A percentile compares a stretch with the other conserved stretches of the same genome.
Evolutionary conservation across 2,113 vertebrate genomes (phyloP).

Genomic region (Geothlypis trichas): DNA sequence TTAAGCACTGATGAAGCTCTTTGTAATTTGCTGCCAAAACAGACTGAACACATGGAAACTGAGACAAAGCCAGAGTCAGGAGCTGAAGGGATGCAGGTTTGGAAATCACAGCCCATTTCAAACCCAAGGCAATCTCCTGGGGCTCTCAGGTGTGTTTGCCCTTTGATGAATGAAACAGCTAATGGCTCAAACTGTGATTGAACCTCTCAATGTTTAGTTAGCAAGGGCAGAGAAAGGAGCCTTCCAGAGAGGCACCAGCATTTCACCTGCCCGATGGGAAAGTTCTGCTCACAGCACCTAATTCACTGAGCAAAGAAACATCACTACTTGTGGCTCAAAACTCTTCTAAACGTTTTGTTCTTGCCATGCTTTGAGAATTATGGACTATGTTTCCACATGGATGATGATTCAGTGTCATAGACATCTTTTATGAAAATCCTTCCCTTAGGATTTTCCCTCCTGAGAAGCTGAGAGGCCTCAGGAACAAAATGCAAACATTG

Average conservation of each 20-base stretch:
- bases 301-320: neutral
- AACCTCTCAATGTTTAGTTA: neutral
- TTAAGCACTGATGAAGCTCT: neutral
- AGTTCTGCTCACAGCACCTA: neutral
- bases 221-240: neutral
- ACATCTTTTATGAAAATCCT: too few species aligned
- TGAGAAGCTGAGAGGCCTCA: too few species aligned
- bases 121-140: neutral
- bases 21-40: neutral
- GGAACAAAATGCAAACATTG: too few species aligned
- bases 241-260: neutral
- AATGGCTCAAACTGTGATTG: neutral
- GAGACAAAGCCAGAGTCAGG: neutral
- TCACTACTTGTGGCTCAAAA: neutral
- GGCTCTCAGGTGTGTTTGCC: neutral
- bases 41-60: neutral
- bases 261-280: accelerated
- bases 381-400: neutral
- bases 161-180: neutral
- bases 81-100: neutral
- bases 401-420: neutral
- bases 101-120: neutral
- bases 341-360: neutral
- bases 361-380: neutral
- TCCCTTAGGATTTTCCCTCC: too few species aligned